Evolutionary conservation across 2,888 invertebrate genomes (phyloP).

Genomic region (Lycophotia porphyrea): DNA sequence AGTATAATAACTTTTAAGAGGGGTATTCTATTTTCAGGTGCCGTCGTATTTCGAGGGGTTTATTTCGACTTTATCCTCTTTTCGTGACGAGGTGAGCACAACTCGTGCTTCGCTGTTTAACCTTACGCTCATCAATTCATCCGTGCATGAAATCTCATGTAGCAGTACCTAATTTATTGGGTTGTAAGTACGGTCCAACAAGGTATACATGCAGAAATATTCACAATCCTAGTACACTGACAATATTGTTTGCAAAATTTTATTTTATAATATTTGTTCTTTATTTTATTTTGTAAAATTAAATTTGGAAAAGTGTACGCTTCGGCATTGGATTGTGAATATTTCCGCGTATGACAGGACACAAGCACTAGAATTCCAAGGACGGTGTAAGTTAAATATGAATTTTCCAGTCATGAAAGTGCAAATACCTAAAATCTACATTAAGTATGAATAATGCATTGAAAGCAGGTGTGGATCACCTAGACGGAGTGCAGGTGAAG

Average conservation of each 20-base stretch:
- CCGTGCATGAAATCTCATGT: constrained; percentile 8
- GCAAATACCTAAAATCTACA: constrained; percentile 25
- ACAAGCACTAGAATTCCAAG: not conserved
- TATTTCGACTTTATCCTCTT: constrained; percentile 31
- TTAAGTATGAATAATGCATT: constrained; percentile 39
- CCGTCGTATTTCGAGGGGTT: constrained; percentile 44
- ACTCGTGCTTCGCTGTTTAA: constrained; percentile 14
- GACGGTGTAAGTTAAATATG: not conserved
- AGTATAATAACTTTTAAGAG: constrained; percentile 42
- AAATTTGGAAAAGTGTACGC: no score
- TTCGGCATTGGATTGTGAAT: no score
- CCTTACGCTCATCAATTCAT: constrained; percentile 15
- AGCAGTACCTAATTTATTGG: constrained; percentile 3
- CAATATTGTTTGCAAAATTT: no score
- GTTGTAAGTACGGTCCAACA: not conserved
- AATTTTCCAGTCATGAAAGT: constrained; percentile 2
- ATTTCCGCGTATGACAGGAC: not conserved
- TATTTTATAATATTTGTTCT: no score
- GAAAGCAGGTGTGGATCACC: constrained; percentile 21
- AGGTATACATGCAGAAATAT: no score
- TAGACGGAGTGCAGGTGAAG: constrained; percentile 1
- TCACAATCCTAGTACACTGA: no score
- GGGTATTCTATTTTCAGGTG: constrained; percentile 39
- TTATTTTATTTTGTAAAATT: no score
- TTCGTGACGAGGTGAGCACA: constrained; percentile 13